Conservation (phyloP, 2,797 vertebrate species). For the Pogoniulus pusillus region DNA sequence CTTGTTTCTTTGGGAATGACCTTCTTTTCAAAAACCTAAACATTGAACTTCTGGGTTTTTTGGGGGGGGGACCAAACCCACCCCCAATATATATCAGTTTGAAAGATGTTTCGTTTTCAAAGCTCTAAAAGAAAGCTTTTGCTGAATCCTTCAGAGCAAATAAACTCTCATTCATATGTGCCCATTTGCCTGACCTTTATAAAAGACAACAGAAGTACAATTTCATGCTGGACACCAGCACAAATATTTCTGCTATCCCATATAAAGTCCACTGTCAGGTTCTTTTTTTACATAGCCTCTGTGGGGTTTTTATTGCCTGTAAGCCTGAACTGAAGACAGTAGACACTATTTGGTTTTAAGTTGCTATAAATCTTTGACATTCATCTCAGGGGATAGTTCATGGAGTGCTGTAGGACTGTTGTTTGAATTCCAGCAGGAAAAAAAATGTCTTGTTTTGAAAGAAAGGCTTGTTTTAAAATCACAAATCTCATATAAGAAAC, state of each 20-base stretch:
- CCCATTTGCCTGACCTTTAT: neutral
- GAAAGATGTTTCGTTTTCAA: neutral
- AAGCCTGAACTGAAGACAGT: neutral
- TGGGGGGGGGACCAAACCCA: neutral
- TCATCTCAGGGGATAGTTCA: constrained; percentile 43
- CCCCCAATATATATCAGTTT: neutral
- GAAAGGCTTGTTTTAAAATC: constrained; percentile 36
- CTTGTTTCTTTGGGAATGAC: neutral
- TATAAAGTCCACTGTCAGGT: neutral
- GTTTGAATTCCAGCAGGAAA: constrained; percentile 60
- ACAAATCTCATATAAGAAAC: constrained; percentile 21
- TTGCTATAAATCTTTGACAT: constrained; percentile 36
- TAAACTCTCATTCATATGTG: neutral
- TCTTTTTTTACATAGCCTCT: neutral
- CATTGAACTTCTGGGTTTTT: neutral
- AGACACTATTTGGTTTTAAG: constrained; percentile 24
- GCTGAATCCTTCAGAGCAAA: neutral
- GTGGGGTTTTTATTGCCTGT: neutral
- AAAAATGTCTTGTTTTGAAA: constrained; percentile 46
- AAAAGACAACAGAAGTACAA: neutral
- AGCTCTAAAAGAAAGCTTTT: neutral
- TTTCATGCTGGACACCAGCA: neutral
- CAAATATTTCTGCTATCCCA: neutral
- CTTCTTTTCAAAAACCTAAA: neutral
- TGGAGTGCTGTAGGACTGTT: neutral